Base-by-base conservation (phyloP, 2,888 invertebrate species). In the Chydorus sphaericus region DNA sequence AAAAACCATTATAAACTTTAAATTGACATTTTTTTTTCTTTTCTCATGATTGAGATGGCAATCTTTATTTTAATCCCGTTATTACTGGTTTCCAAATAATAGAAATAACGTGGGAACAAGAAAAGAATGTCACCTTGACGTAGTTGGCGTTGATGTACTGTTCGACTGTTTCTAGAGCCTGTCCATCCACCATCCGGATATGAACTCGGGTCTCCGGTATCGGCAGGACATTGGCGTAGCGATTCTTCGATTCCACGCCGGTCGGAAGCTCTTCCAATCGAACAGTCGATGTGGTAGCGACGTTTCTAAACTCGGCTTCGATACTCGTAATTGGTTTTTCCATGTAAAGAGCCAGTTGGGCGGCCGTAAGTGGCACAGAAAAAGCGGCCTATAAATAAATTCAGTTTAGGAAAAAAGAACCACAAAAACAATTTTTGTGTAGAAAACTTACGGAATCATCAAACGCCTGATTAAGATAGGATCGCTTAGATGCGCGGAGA, bases 201-300 rank as follows among this genome's bases (percentile, higher is more conserved):
- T 93, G 73, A 31, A 80, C 92, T 65, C 92, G 77, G 30, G 90
- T 90, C 70, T 91, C 90, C 30, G 91, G 90, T 62, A 90, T 77
- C 55, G 93, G 93, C 62, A 93, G 83, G n/a, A 93, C 89, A 70
- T 94, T 93, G 57, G 92, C 89, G 72, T 90, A 94, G 72, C 86
- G 75, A 72, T 94, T 93, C 71, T 91, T 92, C 60, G 84, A 80
- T 66, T 92, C 92, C 60, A 87, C 88, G 1, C 91, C 92, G 0
- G 78, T 75, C 0, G 90, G 90, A 52, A 91, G 79, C 66, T 90
- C 89, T 63, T 85, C 88, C 20, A 85, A 80, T 28, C 63, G 58
- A n/a, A 30, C 54, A 50, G 49, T 76, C 0, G 83, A 84, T 2
- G 80, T 80, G 60, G 84, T 82, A 1, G 89, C 89, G 59, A 90